Percentiles rank a stretch among this genome's conserved stretches.
phyloP scores from a whole-genome alignment of 2,113 vertebrate species.

The Eretmochelys imbricata region DNA sequence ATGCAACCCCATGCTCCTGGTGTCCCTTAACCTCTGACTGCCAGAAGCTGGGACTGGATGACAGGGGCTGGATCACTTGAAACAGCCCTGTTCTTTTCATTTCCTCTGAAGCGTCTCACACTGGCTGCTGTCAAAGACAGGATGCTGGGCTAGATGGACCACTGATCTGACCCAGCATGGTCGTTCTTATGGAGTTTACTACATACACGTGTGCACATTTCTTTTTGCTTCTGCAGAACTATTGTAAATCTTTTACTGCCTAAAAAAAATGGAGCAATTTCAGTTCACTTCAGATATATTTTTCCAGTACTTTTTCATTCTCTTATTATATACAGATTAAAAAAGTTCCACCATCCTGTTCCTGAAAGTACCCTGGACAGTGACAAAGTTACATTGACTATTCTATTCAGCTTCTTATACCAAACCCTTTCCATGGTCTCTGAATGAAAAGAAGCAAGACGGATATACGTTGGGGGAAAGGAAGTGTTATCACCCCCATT shows the following conservation, averaged over 20 bases:
- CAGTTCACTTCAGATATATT: not conserved
- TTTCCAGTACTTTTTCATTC: not conserved
- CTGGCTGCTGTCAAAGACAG: not conserved
- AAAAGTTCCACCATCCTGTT: not conserved
- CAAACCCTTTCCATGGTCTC: not conserved
- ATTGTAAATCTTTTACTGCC: not conserved
- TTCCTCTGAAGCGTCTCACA: not conserved
- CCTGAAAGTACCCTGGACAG: constrained; percentile 11
- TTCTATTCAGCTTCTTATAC: fast-evolving
- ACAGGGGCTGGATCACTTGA: not conserved
- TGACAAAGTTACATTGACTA: not conserved
- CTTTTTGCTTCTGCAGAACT: not conserved
- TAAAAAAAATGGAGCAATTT: not conserved
- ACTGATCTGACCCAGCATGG: too few relatives aligned
- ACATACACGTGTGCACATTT: not conserved
- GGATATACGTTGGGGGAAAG: not conserved
- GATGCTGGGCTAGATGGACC: not conserved
- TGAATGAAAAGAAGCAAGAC: not conserved
- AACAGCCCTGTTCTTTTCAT: not conserved
- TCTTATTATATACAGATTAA: not conserved
- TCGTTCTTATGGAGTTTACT: fast-evolving
- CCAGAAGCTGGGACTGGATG: not conserved
- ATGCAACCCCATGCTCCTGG: too few relatives aligned
- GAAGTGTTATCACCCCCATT: not conserved
- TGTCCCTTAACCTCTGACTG: not conserved